These are phyloP conservation scores for Bergia sp. DNA, from an alignment of 92 coral and sea anemone genomes.

Conservation along the genomic window DNA sequence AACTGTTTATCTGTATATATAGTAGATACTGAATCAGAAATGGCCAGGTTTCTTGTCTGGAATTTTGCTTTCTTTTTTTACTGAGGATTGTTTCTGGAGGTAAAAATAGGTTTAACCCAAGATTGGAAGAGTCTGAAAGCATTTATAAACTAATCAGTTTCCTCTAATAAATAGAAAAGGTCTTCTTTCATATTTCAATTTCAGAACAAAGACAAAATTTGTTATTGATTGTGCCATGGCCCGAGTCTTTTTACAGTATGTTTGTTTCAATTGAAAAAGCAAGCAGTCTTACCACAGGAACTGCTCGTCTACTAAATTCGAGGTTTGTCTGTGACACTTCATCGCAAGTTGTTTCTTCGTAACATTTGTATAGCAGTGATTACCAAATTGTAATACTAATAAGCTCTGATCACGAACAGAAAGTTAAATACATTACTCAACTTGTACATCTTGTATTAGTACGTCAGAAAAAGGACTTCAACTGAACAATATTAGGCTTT, in stretches of 20 bases:
- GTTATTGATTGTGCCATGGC: not conserved
- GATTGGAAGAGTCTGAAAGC: not conserved
- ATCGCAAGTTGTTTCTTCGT: not conserved
- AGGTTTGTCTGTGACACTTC: not conserved
- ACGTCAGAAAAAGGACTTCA: not conserved
- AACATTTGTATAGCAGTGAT: conserved; percentile 2
- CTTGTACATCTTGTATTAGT: not conserved
- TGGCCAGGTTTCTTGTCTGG: not conserved
- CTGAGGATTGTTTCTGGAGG: not conserved
- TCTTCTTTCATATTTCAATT: not conserved
- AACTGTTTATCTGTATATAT: not conserved
- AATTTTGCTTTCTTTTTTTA: not conserved
- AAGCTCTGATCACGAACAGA: not conserved
- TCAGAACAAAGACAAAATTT: not conserved
- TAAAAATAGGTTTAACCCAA: not conserved
- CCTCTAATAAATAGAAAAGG: conserved; percentile 11
- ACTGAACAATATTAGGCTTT: not conserved
- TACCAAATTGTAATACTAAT: not conserved
- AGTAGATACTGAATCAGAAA: not conserved
- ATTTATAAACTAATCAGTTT: not conserved
- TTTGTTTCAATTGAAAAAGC: not conserved
- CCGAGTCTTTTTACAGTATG: not conserved
- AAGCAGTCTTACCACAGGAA: not conserved
- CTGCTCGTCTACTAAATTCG: not conserved
- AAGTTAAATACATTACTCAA: not conserved